Percentiles rank a stretch among this genome's conserved stretches.
Conservation (phyloP, 2,797 vertebrate genomes). For the Esox masquinongy region DNA sequence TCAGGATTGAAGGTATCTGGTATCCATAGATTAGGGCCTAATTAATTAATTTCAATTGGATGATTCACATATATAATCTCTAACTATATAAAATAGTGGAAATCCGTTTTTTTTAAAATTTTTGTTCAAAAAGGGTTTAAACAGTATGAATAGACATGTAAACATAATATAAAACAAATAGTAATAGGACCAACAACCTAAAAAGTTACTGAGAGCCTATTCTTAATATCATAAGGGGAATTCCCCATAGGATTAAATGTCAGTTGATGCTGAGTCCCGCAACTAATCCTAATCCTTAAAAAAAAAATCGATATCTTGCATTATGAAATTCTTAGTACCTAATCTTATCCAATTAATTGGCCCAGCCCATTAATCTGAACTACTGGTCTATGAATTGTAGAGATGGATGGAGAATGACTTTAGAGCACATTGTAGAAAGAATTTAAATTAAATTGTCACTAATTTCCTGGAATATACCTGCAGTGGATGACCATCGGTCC, state of each 20-base stretch:
- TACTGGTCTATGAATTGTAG: neutral
- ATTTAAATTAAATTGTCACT: too few species aligned
- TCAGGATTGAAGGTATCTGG: too few species aligned
- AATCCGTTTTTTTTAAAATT: neutral
- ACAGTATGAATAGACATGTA: constrained; percentile 4
- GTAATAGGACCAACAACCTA: constrained; percentile 19
- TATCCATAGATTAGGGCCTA: too few species aligned
- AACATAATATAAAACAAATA: constrained; percentile 15
- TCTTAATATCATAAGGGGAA: constrained; percentile 39
- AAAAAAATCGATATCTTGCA: constrained; percentile 42
- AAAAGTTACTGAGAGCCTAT: constrained; percentile 22
- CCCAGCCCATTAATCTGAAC: neutral
- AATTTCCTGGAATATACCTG: constrained; percentile 77
- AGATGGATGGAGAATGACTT: neutral
- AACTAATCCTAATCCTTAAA: constrained; percentile 51
- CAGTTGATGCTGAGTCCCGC: constrained; percentile 40
- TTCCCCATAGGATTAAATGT: constrained; percentile 62
- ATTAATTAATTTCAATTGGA: too few species aligned
- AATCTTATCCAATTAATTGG: neutral
- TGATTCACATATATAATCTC: too few species aligned
- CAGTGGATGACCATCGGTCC: constrained; percentile 94
- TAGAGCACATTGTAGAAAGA: neutral
- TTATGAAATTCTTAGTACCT: constrained; percentile 16
- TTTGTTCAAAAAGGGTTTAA: too few species aligned
- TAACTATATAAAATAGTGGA: too few species aligned